These are phyloP conservation scores for Gastrophysa polygoni DNA, from an alignment of 2,888 invertebrate genomes.

Conservation along the genomic window DNA sequence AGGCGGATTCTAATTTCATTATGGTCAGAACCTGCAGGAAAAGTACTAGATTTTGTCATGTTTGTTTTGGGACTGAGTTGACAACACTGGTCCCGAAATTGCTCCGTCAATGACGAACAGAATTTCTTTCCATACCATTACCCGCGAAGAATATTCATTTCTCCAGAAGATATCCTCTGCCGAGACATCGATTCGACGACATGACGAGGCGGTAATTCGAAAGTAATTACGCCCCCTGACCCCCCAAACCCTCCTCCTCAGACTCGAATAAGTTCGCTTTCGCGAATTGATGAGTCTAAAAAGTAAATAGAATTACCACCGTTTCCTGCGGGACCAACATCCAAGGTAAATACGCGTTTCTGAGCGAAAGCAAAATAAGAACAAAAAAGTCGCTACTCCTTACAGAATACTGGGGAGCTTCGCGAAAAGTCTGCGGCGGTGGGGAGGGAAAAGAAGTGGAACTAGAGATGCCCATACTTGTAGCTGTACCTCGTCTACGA, in stretches of 20 bases:
- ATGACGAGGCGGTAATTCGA: background rate
- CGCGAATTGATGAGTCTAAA: constrained; percentile 40
- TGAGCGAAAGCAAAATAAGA: background rate
- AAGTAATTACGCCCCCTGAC: background rate
- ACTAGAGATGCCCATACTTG: too few species aligned
- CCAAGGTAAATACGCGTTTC: background rate
- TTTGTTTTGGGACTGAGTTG: too few species aligned
- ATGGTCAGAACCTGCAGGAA: too few species aligned
- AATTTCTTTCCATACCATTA: background rate
- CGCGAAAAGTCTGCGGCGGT: background rate
- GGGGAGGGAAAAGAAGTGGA: too few species aligned
- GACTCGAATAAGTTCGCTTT: background rate
- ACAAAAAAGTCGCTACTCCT: background rate
- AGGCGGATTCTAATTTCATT: too few species aligned
- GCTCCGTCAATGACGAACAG: background rate
- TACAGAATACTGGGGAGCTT: constrained; percentile 13
- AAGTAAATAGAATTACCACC: constrained; percentile 44
- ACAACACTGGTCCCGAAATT: too few species aligned
- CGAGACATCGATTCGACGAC: background rate
- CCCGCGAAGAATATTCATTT: background rate
- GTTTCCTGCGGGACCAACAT: background rate
- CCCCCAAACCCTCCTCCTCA: background rate
- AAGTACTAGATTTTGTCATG: too few species aligned
- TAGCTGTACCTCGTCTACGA: too few species aligned
- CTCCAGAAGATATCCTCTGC: background rate